A percentile compares a stretch with the other conserved stretches of the same genome.
Conservation (phyloP, 2,888 invertebrate genomes). For the Heliconius erato region DNA sequence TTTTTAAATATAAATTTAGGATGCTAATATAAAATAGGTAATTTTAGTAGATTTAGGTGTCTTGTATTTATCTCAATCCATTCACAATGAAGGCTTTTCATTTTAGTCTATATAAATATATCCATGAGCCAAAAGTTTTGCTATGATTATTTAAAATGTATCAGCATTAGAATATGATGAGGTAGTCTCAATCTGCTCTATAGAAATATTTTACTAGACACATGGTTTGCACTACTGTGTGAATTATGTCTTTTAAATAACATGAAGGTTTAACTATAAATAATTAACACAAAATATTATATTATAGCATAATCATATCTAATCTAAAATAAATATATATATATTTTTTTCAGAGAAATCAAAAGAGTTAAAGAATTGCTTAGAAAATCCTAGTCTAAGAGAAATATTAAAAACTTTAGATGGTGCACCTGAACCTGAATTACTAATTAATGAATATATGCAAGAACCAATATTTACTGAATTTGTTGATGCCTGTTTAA, state of each 20-base stretch:
- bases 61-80: too few species aligned
- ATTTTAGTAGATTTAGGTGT: too few species aligned
- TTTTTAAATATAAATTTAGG: too few species aligned
- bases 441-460: constrained; percentile 90
- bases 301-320: background rate
- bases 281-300: background rate
- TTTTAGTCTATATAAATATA: too few species aligned
- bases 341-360: constrained; percentile 78
- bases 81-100: too few species aligned
- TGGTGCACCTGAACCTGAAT: constrained; percentile 85
- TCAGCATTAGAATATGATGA: background rate
- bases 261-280: too few species aligned
- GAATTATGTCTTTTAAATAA: too few species aligned
- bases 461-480: constrained; percentile 92
- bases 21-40: too few species aligned
- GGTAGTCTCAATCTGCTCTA: too few species aligned
- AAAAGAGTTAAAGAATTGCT: constrained; percentile 82
- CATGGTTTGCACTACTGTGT: too few species aligned
- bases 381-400: constrained; percentile 89
- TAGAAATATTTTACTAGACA: too few species aligned
- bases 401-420: constrained; percentile 86
- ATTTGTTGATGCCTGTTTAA: constrained; percentile 90
- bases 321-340: background rate
- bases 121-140: background rate
- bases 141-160: background rate